Conservation (phyloP, 2,113 vertebrate species). For the Pseudonaja textilis region DNA sequence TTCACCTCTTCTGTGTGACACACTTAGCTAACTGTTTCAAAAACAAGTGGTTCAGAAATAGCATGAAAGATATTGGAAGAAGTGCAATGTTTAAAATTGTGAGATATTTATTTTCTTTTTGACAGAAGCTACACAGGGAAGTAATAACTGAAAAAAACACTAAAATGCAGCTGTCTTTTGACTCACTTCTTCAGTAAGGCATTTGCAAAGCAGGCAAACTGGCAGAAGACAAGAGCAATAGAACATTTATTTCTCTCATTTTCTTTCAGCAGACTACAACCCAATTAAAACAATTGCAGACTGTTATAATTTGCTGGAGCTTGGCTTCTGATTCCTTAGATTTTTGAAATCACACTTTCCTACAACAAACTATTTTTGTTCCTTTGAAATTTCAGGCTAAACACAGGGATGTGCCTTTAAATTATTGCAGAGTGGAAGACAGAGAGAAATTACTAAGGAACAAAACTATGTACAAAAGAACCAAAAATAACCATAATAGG, state of each 20-base stretch:
- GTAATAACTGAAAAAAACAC: not conserved
- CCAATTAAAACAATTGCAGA: constrained; percentile 25
- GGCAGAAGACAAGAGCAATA: constrained; percentile 7
- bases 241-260: not conserved
- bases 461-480: not conserved
- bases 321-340: constrained; percentile 5
- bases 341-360: not conserved
- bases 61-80: not conserved
- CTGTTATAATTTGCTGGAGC: not conserved
- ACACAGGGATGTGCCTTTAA: not conserved
- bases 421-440: not conserved
- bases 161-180: not conserved
- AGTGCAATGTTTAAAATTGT: not conserved
- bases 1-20: not conserved
- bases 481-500: not conserved
- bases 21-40: not conserved
- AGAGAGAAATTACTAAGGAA: not conserved
- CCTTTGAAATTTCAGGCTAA: not conserved
- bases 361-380: not conserved
- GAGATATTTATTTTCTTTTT: not conserved
- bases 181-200: constrained; percentile 9
- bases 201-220: constrained; percentile 6
- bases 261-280: not conserved
- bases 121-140: not conserved
- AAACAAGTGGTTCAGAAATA: constrained; percentile 6